These are phyloP conservation scores for Botrylloides violaceus DNA, from an alignment of 23 tunicate species.

Conservation along the genomic window DNA sequence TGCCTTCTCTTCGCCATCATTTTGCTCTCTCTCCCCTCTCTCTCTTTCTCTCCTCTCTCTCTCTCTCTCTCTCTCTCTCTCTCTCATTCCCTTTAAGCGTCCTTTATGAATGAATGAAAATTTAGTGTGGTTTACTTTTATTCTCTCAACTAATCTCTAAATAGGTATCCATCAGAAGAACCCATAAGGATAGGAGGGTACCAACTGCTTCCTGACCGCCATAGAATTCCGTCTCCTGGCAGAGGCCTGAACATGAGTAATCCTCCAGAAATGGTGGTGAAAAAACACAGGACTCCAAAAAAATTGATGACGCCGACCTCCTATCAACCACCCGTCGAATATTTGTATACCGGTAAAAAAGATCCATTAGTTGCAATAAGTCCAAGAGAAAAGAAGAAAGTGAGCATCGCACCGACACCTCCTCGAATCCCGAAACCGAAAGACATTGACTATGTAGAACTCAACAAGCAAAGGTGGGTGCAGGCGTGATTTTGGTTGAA, in stretches of 20 bases:
- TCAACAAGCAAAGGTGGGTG: conserved; percentile 56
- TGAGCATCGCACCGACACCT: conserved; percentile 25
- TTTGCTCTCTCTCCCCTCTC: too few species aligned
- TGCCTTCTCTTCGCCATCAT: too few species aligned
- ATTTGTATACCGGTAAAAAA: conserved; percentile 2
- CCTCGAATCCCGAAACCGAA: conserved; percentile 37
- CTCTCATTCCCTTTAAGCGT: too few species aligned
- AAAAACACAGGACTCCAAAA: neutral
- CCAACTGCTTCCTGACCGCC: conserved; percentile 15
- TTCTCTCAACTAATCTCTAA: neutral
- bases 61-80: too few species aligned
- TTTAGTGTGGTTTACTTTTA: too few species aligned
- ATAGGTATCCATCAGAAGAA: neutral
- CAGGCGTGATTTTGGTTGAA: too few species aligned
- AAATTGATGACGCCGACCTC: neutral
- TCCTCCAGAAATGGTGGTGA: too few species aligned
- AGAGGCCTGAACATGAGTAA: neutral
- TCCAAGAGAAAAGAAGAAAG: conserved; percentile 15
- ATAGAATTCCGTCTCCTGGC: conserved; percentile 10
- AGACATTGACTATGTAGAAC: conserved; percentile 59
- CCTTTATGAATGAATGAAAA: too few species aligned
- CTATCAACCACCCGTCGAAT: neutral
- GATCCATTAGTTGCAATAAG: conserved; percentile 13
- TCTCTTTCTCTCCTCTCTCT: too few species aligned
- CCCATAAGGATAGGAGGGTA: conserved; percentile 4